Evolutionary conservation across 2,113 vertebrate genomes (phyloP).

Genomic region (Stictonetta naevosa): DNA sequence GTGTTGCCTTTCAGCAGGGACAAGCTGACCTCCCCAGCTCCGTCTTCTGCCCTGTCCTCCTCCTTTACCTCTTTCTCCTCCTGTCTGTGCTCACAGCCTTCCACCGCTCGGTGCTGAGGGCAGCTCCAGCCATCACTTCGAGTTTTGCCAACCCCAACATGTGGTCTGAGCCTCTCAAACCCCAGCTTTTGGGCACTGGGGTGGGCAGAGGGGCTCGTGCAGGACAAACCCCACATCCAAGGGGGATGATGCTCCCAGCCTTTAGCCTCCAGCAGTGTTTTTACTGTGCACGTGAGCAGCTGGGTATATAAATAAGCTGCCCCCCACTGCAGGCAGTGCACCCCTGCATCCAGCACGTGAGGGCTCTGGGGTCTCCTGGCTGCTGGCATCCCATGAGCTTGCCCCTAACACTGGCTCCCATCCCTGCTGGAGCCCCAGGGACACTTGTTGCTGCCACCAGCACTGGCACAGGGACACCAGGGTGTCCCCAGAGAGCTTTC

Average conservation of each 20-base stretch:
- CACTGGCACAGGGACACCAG: not conserved
- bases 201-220: not conserved
- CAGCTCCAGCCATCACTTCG: not conserved
- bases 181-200: not conserved
- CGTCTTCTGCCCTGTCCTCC: not conserved
- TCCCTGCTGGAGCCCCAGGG: too few species aligned
- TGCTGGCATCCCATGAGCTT: too few species aligned
- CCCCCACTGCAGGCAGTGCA: too few species aligned
- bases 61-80: not conserved
- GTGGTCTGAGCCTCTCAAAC: not conserved
- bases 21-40: not conserved
- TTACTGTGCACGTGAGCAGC: not conserved
- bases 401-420: too few species aligned
- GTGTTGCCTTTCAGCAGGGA: too few species aligned
- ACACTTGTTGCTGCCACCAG: too few species aligned
- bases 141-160: not conserved
- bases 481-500: not conserved
- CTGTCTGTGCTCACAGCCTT: fast-evolving
- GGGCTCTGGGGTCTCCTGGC: too few species aligned
- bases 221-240: not conserved
- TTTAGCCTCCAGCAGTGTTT: not conserved
- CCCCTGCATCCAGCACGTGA: too few species aligned
- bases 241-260: not conserved
- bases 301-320: fast-evolving
- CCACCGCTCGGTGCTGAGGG: too few species aligned